A percentile compares a stretch with the other conserved stretches of the same genome.
phyloP scores from a whole-genome alignment of 1,140 invertebrate genomes.

The Drosophila leontia region DNA sequence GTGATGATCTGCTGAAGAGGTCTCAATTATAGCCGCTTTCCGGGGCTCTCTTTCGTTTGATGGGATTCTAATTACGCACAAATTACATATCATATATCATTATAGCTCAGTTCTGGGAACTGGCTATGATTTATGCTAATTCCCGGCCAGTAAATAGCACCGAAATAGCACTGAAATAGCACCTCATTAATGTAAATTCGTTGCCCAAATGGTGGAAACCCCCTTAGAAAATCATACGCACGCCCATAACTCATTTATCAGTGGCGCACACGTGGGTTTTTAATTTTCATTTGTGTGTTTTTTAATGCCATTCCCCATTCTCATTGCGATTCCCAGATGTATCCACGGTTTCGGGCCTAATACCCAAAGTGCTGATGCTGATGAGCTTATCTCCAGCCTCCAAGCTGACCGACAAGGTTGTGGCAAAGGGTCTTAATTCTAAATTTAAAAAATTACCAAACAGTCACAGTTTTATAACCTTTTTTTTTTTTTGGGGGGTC shows the following conservation, averaged over 20 bases:
- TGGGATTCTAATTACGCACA: constrained; percentile 42
- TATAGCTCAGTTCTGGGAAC: constrained; percentile 26
- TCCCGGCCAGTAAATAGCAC: constrained; percentile 7
- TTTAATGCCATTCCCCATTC: constrained; percentile 9
- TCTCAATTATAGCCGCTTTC: constrained; percentile 64
- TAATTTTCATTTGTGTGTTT: background rate
- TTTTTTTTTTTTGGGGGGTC: constrained; percentile 26
- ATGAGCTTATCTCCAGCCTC: constrained; percentile 52
- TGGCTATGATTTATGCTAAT: constrained; percentile 53
- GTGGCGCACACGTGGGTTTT: constrained; percentile 32
- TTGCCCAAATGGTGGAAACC: constrained; percentile 16
- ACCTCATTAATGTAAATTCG: constrained; percentile 45
- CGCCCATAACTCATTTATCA: constrained; percentile 51
- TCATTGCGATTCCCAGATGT: constrained; percentile 30
- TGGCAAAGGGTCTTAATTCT: constrained; percentile 30
- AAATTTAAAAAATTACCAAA: constrained; percentile 3
- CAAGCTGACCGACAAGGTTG: constrained; percentile 30
- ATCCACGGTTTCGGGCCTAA: constrained; percentile 13
- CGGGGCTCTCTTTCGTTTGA: constrained; percentile 17
- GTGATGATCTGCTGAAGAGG: constrained; percentile 56
- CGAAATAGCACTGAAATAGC: constrained; percentile 24
- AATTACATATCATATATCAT: constrained; percentile 57
- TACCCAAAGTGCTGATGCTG: constrained; percentile 37
- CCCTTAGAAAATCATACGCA: constrained; percentile 1
- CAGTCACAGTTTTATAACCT: constrained; percentile 21